Percentiles rank a stretch among this genome's conserved stretches.
These are phyloP conservation scores for Phocoena sinus DNA, from an alignment of 2,113 vertebrate genomes.

Conservation along the genomic window DNA sequence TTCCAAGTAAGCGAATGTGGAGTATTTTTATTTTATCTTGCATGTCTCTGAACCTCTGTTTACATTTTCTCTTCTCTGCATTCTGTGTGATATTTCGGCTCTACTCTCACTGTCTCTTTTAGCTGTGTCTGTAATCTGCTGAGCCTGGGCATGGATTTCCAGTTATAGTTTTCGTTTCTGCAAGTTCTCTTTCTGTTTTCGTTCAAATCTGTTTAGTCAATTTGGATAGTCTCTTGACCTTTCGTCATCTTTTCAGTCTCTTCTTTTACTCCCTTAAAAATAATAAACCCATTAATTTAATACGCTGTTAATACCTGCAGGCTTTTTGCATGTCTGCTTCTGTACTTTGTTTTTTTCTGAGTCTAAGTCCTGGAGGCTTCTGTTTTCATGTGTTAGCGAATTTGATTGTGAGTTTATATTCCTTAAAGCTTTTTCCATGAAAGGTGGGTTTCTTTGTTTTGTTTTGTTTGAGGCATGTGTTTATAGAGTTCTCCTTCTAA, in stretches of 20 bases:
- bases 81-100: neutral
- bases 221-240: neutral
- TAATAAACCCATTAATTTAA: neutral
- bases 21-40: neutral
- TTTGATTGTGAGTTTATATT: neutral
- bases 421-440: neutral
- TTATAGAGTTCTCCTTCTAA: neutral
- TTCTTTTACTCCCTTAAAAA: neutral
- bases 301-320: neutral
- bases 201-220: neutral
- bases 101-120: neutral
- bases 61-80: neutral
- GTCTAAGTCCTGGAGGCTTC: neutral
- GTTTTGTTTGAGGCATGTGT: neutral
- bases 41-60: neutral
- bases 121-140: neutral
- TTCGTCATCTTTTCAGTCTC: neutral
- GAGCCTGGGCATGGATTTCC: neutral
- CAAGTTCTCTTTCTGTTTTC: neutral
- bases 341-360: neutral
- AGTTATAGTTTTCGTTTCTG: neutral
- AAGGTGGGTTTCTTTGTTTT: neutral
- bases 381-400: neutral
- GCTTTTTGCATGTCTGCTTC: neutral
- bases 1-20: neutral